Evolutionary conservation across 37 sponge, comb jelly and placozoan genomes (phyloP).

Genomic region (Cliona cf. orientalis): DNA sequence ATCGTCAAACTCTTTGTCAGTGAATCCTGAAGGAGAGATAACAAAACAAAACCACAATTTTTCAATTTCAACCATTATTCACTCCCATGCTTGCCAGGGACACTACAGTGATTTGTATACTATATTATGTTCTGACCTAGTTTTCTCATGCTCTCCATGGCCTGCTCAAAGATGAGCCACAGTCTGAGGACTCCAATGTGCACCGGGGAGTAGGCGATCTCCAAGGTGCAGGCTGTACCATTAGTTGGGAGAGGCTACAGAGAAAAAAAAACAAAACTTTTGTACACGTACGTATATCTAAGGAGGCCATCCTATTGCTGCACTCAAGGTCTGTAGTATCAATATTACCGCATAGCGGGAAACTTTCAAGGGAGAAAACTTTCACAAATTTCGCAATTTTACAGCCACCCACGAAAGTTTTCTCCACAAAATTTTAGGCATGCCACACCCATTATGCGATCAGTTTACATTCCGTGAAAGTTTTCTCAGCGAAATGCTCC

Average conservation of each 20-base stretch:
- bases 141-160: constrained; percentile 46
- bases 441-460: no score
- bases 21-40: constrained; percentile 61
- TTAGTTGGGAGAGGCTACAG: not conserved
- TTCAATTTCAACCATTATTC: not conserved
- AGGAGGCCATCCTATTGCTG: not conserved
- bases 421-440: no score
- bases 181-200: constrained; percentile 74
- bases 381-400: no score
- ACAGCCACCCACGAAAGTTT: no score
- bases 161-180: constrained; percentile 61
- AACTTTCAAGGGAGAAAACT: no score
- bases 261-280: not conserved
- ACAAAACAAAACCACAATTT: not conserved
- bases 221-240: constrained; percentile 10
- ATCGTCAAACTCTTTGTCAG: constrained; percentile 90
- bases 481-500: no score
- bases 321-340: no score
- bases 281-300: not conserved
- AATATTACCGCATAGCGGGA: no score
- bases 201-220: constrained; percentile 71
- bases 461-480: no score
- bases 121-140: constrained; percentile 50
- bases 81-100: not conserved
- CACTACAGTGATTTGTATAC: not conserved